Evolutionary conservation across 2,113 vertebrate species (phyloP), one percentile per base, ranked within the genome.

Genomic region (Ceyx cyanopectus): DNA sequence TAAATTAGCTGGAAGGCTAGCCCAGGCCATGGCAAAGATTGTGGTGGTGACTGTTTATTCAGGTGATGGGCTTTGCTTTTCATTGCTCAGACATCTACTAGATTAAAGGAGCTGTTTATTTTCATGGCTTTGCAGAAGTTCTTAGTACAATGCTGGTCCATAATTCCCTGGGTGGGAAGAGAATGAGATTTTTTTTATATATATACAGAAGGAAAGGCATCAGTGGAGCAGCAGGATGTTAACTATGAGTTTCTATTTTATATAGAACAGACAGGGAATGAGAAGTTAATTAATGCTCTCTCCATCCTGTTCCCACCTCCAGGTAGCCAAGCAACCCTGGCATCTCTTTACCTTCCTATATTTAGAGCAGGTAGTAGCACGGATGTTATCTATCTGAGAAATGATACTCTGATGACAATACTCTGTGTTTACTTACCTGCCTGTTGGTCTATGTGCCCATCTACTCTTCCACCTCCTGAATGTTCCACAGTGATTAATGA

Each of bases 341-440:
- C 62, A 27, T 23, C 17, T 43, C 40, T 82, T 22, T 22, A 27
- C 66, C 18, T 6, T 82, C 60, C 24, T 93, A 6, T 73, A 19
- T 86, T 93, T 67, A 41, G 79, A 20, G 65, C 8, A 56, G 48
- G 76, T 17, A 27, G 85, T 81, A 81, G 10, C 61, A 8, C 2
- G 15, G 81, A 87, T 82, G 81, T 79, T 50, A 46, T 26, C 9
- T 17, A 1, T 7, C 19, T 26, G 74, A 29, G 48, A 86, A 83
- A 43, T 45, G 81, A 93, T 8, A 5, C 4, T 3, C 20, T 2
- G 61, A 57, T 75, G 78, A 89, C 63, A 81, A 79, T 32, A 50
- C 10, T 19, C 34, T 0, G 26, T 90, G 84, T 95, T 94, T 92
- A 9, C 78, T 81, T 68, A 94, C 74, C 93, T 94, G 48, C 26